Evolutionary conservation across 2,888 invertebrate species (phyloP).

Genomic region (Elegia similella): DNA sequence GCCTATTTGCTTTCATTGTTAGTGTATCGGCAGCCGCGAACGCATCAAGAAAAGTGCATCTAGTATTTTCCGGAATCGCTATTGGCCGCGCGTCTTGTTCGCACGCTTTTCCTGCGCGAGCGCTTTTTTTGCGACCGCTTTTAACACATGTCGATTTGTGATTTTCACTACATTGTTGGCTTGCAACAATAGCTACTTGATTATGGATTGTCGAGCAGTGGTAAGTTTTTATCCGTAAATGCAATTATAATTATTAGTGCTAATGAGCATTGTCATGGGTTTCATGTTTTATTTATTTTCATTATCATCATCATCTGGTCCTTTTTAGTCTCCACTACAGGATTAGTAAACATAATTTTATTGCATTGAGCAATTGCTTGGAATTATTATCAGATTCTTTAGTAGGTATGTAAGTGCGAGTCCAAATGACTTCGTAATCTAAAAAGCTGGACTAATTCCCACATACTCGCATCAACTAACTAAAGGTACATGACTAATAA

Average conservation of each 20-base stretch:
- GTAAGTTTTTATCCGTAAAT: constrained; percentile 51
- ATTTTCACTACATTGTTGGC: constrained; percentile 65
- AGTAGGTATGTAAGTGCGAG: too few relatives aligned
- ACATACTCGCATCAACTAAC: too few relatives aligned
- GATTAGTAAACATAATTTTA: too few relatives aligned
- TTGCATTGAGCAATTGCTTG: too few relatives aligned
- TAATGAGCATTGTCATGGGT: neutral
- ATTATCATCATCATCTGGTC: too few relatives aligned
- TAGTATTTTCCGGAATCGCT: constrained; percentile 39
- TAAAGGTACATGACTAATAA: too few relatives aligned
- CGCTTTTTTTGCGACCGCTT: constrained; percentile 44
- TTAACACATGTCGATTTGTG: constrained; percentile 44
- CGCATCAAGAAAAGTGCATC: constrained; percentile 50
- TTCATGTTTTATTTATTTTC: too few relatives aligned
- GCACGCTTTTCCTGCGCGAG: constrained; percentile 44
- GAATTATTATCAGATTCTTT: too few relatives aligned
- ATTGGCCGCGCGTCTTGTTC: constrained; percentile 34
- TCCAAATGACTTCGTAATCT: too few relatives aligned
- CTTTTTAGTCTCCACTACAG: too few relatives aligned
- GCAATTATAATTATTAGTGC: neutral
- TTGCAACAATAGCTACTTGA: constrained; percentile 46
- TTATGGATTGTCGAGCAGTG: constrained; percentile 68
- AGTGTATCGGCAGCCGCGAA: constrained; percentile 45
- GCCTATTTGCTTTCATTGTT: constrained; percentile 63
- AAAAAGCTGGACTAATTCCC: too few relatives aligned